Percentiles rank a stretch among this genome's conserved stretches.
Conservation (phyloP, 2,888 invertebrate species). For the Ormyrus thymus region DNA sequence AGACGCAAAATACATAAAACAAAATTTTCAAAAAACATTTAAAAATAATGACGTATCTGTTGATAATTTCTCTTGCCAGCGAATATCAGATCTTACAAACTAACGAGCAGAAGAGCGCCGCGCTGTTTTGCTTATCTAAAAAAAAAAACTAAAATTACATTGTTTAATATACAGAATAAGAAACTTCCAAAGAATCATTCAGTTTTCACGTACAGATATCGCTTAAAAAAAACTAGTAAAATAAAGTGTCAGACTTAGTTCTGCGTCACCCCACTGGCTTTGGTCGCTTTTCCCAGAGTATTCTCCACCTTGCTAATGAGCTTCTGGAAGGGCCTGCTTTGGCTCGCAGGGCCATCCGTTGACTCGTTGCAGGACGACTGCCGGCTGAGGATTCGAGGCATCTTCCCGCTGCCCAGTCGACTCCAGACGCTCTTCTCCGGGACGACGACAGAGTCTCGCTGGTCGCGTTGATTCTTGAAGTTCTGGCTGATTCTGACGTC, state of each 20-base stretch:
- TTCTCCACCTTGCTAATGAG: slow-evolving; percentile 69
- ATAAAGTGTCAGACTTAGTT: background rate
- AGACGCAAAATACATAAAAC: no score
- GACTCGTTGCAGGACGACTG: slow-evolving; percentile 33
- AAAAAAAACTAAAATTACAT: no score
- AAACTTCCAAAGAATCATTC: no score
- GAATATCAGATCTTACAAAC: no score
- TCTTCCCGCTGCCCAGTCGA: slow-evolving; percentile 62
- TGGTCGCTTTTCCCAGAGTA: slow-evolving; percentile 62
- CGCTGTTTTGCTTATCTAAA: no score
- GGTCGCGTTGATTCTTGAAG: slow-evolving; percentile 63
- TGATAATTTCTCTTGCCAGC: no score
- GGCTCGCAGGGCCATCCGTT: slow-evolving; percentile 40
- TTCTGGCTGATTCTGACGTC: slow-evolving; percentile 65
- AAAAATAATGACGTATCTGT: no score
- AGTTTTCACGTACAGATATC: no score
- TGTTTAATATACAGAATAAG: no score
- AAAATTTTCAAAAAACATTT: no score
- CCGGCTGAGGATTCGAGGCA: slow-evolving; percentile 26
- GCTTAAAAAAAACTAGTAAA: no score
- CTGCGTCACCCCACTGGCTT: slow-evolving; percentile 41
- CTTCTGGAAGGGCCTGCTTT: slow-evolving; percentile 67
- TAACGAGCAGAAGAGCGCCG: no score
- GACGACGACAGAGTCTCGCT: slow-evolving; percentile 18
- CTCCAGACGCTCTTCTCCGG: slow-evolving; percentile 65